Conservation (phyloP, 2,797 vertebrate species). For the Micropoecilia bifurca region DNA sequence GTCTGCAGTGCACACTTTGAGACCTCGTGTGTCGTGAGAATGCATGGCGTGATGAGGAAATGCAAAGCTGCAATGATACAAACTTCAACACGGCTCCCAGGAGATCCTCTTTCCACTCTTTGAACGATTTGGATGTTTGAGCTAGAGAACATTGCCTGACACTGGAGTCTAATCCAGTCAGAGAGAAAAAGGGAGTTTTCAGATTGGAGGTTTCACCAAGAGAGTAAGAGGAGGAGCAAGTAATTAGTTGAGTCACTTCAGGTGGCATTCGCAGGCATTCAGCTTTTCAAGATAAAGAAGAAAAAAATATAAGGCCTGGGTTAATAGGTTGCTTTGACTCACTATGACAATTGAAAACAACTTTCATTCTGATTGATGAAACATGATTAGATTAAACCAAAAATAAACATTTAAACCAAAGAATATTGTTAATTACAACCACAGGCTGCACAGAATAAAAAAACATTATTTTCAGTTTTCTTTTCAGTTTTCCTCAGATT, state of each 20-base stretch:
- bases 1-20: conserved; percentile 35
- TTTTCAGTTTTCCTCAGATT: background rate
- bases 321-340: conserved; percentile 27
- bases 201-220: conserved; percentile 48
- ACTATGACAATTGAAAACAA: conserved; percentile 3
- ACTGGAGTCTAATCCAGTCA: conserved; percentile 48
- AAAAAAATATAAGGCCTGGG: background rate
- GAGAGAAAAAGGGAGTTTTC: conserved; percentile 38
- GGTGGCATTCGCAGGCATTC: conserved; percentile 28
- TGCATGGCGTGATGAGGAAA: conserved; percentile 46
- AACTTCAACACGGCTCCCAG: conserved; percentile 33
- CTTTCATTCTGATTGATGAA: conserved; percentile 12
- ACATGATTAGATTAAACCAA: background rate
- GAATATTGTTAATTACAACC: conserved; percentile 4
- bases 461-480: background rate
- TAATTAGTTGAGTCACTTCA: conserved; percentile 43
- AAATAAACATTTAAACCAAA: conserved; percentile 2
- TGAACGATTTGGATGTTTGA: conserved; percentile 50
- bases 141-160: conserved; percentile 32
- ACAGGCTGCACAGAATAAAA: background rate
- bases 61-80: conserved; percentile 49
- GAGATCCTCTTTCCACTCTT: conserved; percentile 57
- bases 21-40: conserved; percentile 47
- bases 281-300: background rate
- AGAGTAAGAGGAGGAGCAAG: conserved; percentile 39